These are phyloP conservation scores for Ceyx margarethae DNA, from an alignment of 2,113 vertebrate genomes.

Conservation along the genomic window DNA sequence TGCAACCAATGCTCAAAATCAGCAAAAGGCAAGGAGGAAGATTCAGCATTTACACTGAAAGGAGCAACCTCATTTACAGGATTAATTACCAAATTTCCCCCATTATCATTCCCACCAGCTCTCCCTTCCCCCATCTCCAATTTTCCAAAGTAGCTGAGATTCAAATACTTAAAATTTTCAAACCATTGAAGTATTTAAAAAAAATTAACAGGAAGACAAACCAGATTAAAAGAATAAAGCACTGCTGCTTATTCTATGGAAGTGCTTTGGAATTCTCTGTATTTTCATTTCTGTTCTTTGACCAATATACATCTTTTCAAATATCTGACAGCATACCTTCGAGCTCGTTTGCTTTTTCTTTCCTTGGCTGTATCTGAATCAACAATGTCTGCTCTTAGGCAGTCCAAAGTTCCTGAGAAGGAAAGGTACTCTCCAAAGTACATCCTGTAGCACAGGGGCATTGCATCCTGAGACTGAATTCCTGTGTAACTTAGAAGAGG, in stretches of 20 bases:
- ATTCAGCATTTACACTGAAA: background rate
- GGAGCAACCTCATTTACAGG: background rate
- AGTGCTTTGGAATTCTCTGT: background rate
- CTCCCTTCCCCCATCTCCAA: background rate
- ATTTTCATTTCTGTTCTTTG: background rate
- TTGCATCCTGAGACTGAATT: conserved; percentile 91
- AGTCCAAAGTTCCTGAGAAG: conserved; percentile 94
- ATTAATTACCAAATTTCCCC: background rate
- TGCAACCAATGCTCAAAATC: background rate
- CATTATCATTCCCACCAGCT: background rate
- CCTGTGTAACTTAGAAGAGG: conserved; percentile 92
- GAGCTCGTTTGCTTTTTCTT: conserved; percentile 88
- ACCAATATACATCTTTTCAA: background rate
- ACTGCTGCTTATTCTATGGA: background rate
- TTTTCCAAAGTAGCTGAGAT: background rate
- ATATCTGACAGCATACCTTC: conserved; percentile 75
- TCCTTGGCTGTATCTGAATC: conserved; percentile 97
- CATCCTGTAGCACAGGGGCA: conserved; percentile 95
- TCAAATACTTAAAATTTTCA: background rate
- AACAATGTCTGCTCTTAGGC: conserved; percentile 95
- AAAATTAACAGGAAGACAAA: background rate
- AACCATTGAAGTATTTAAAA: background rate
- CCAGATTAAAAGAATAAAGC: background rate
- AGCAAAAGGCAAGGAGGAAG: fast-evolving
- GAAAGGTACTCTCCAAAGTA: conserved; percentile 97